phyloP scores from a whole-genome alignment of 2,888 invertebrate genomes.

The Drosophila pullipes region DNA sequence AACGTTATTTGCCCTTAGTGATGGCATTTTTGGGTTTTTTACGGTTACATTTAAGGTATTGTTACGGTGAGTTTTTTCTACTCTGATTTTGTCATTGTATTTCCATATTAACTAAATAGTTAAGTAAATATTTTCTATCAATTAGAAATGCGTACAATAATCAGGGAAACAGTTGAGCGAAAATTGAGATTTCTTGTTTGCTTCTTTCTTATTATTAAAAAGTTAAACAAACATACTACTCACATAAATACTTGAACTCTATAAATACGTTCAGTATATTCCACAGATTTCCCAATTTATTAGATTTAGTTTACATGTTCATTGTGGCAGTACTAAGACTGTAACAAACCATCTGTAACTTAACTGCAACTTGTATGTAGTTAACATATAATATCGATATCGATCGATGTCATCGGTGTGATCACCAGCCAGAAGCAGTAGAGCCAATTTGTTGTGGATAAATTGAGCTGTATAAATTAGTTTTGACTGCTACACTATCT shows the following conservation, averaged over 20 bases:
- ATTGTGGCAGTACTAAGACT: neutral
- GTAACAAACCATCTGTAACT: neutral
- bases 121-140: constrained; percentile 22
- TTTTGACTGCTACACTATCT: neutral
- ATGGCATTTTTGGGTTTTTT: neutral
- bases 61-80: neutral
- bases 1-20: constrained; percentile 17
- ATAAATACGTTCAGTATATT: neutral
- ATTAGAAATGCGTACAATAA: constrained; percentile 28
- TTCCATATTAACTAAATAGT: constrained; percentile 22
- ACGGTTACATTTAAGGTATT: neutral
- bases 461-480: neutral
- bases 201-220: neutral
- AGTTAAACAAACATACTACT: neutral
- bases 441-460: neutral
- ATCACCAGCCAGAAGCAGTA: neutral
- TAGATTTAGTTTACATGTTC: neutral
- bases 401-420: neutral
- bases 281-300: neutral
- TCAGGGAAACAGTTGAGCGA: constrained; percentile 28
- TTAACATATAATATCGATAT: neutral
- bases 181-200: constrained; percentile 4
- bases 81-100: neutral
- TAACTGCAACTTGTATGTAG: neutral
- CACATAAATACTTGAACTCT: neutral